Percentiles rank a stretch among this genome's conserved stretches.
phyloP scores from a whole-genome alignment of 2,888 invertebrate genomes.

The Epirrhoe alternata region DNA sequence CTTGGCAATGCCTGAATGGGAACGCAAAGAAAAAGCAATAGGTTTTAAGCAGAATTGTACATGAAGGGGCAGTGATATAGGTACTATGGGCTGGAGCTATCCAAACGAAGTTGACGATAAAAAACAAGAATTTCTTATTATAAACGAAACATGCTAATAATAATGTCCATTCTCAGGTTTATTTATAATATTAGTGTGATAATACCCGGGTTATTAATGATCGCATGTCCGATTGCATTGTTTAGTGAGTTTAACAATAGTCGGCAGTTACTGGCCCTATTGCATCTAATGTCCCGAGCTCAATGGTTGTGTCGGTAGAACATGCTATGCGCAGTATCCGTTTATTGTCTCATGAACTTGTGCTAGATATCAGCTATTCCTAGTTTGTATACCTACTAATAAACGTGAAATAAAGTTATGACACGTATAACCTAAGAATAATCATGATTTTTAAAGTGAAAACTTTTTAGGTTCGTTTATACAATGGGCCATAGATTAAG shows the following conservation, averaged over 20 bases:
- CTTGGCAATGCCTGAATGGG: slow-evolving; percentile 39
- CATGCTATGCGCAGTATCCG: slow-evolving; percentile 19
- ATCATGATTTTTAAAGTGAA: too few species aligned
- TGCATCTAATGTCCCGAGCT: slow-evolving; percentile 12
- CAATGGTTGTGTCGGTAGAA: slow-evolving; percentile 14
- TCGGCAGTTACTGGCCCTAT: slow-evolving; percentile 17
- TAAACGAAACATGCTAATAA: too few species aligned
- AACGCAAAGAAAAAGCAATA: slow-evolving; percentile 23
- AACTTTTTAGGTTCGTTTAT: too few species aligned
- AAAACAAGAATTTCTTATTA: background rate
- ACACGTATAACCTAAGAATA: too few species aligned
- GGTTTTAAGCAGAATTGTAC: slow-evolving; percentile 11
- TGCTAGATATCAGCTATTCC: slow-evolving; percentile 11
- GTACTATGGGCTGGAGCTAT: background rate
- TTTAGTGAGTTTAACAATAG: slow-evolving; percentile 3
- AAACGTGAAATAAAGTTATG: too few species aligned
- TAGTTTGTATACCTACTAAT: background rate
- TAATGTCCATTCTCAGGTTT: too few species aligned
- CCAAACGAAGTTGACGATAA: background rate
- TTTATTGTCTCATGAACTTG: slow-evolving; percentile 18
- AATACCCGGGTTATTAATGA: too few species aligned
- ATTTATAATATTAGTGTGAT: too few species aligned
- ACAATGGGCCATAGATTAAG: too few species aligned
- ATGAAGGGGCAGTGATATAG: background rate
- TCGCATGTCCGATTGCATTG: too few species aligned